These are phyloP conservation scores for Lathamus discolor DNA, from an alignment of 2,113 vertebrate species.

Conservation along the genomic window DNA sequence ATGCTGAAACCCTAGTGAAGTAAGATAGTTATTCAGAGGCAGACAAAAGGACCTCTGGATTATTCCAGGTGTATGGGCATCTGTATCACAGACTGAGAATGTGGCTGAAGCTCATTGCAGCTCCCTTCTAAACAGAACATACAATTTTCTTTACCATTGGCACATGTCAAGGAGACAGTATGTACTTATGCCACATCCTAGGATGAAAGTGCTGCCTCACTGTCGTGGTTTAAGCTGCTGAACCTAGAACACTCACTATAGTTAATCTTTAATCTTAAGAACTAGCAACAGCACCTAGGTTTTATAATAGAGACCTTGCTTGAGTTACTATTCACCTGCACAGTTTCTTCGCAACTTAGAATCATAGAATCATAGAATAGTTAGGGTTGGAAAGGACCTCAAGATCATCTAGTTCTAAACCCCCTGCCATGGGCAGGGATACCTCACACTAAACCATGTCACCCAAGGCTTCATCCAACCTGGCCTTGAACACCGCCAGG, in stretches of 20 bases:
- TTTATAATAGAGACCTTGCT: neutral
- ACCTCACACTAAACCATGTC: too few relatives aligned
- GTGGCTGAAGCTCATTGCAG: neutral
- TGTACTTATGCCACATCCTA: neutral
- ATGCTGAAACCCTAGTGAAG: neutral
- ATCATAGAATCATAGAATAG: neutral
- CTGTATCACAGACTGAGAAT: neutral
- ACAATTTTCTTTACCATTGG: neutral
- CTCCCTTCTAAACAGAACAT: neutral
- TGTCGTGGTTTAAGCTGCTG: too few relatives aligned
- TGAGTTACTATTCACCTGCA: neutral
- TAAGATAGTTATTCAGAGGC: neutral
- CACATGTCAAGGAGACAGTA: neutral
- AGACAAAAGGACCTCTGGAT: neutral
- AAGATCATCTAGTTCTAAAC: too few relatives aligned
- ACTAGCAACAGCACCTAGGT: neutral
- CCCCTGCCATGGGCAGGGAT: too few relatives aligned
- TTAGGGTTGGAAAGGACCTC: too few relatives aligned
- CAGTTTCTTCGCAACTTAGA: neutral
- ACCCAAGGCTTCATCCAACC: too few relatives aligned
- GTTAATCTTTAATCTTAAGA: neutral
- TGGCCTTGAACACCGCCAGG: too few relatives aligned
- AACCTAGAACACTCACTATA: too few relatives aligned
- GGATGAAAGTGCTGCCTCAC: neutral
- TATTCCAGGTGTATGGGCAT: neutral